These are phyloP conservation scores for Dolichotis patagonum DNA, from an alignment of 2,113 vertebrate genomes.

Conservation along the genomic window DNA sequence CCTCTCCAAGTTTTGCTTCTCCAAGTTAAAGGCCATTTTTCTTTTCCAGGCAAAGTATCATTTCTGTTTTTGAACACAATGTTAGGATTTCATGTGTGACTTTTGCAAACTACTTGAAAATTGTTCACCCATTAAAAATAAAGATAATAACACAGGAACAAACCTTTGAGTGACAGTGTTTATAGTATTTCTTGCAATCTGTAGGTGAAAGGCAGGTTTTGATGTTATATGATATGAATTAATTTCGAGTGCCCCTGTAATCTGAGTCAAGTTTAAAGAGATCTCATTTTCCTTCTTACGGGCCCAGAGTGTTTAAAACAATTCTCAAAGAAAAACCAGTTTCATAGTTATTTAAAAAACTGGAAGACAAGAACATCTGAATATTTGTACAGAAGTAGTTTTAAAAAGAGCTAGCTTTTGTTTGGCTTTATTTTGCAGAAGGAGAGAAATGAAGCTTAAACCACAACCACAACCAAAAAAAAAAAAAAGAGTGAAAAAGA, in stretches of 20 bases:
- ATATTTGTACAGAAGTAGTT: conserved; percentile 21
- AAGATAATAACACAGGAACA: background rate
- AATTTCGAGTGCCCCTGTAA: background rate
- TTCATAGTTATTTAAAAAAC: conserved; percentile 2
- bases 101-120: conserved; percentile 16
- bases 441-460: conserved; percentile 41
- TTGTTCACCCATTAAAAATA: background rate
- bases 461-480: background rate
- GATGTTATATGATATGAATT: background rate
- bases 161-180: background rate
- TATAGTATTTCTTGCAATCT: background rate
- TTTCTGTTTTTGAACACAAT: background rate
- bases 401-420: background rate
- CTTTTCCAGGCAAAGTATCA: background rate
- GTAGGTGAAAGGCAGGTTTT: background rate
- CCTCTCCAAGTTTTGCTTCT: background rate
- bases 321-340: background rate
- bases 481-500: background rate
- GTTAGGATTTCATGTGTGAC: background rate
- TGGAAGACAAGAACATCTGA: background rate
- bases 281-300: background rate
- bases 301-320: background rate
- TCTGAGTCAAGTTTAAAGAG: background rate
- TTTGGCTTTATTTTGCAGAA: conserved; percentile 23
- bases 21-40: background rate